phyloP scores from a whole-genome alignment of 2,797 vertebrate genomes.

The Halcyon smyrnensis region DNA sequence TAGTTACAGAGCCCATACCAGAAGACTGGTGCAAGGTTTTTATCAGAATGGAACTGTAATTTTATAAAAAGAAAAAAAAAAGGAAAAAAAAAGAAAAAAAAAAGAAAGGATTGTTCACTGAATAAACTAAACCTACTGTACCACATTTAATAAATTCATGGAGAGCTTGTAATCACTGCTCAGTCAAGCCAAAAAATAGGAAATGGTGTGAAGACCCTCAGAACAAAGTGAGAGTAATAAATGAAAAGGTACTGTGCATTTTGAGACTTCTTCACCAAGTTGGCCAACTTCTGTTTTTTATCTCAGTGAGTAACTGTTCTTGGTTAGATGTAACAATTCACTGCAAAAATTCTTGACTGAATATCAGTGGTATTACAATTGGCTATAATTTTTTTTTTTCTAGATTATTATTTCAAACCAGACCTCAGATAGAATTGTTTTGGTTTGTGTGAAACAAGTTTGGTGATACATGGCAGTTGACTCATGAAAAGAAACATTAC shows the following conservation, averaged over 20 bases:
- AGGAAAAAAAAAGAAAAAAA: too few species aligned
- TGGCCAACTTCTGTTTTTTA: not conserved
- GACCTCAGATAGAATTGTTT: not conserved
- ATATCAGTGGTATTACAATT: not conserved
- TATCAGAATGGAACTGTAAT: not conserved
- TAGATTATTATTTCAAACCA: not conserved
- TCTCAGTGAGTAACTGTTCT: not conserved
- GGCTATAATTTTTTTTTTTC: not conserved
- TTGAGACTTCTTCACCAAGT: not conserved
- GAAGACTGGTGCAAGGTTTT: not conserved
- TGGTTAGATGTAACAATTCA: not conserved
- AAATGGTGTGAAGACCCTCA: not conserved
- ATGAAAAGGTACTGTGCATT: not conserved
- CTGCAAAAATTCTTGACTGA: not conserved
- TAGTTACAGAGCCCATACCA: not conserved
- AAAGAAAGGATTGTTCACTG: not conserved
- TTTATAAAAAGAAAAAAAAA: not conserved
- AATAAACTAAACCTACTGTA: not conserved
- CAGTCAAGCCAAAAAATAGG: not conserved
- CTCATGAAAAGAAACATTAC: not conserved
- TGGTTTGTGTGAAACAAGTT: not conserved
- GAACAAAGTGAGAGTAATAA: not conserved
- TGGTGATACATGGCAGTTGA: not conserved
- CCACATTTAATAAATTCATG: not conserved
- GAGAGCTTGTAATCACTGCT: not conserved